phyloP scores from a whole-genome alignment of 2,888 invertebrate genomes.

The Macrophya alboannulata region DNA sequence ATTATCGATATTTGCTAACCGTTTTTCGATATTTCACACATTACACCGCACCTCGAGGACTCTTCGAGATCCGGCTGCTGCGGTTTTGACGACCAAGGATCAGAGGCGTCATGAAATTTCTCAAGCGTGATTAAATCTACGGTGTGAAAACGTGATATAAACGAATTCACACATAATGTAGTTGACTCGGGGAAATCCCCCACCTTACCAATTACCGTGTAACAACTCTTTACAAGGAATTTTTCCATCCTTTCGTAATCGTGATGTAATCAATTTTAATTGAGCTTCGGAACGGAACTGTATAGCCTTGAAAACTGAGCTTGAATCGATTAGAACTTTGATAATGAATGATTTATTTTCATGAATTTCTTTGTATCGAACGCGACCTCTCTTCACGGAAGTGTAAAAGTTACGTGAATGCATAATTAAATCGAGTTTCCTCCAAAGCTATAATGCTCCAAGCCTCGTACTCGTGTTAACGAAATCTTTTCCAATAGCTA shows the following conservation, averaged over 20 bases:
- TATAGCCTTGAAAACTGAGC: neutral
- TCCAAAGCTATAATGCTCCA: neutral
- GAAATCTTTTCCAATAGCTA: neutral
- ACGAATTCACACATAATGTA: neutral
- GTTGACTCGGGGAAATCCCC: neutral
- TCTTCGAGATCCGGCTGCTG: neutral
- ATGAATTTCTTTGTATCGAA: neutral
- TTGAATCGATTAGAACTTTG: neutral
- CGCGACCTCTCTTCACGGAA: neutral
- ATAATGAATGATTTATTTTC: neutral
- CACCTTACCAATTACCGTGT: neutral
- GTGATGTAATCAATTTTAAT: no score
- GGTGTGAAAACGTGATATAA: neutral
- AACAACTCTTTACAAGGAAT: neutral
- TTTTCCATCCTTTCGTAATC: neutral
- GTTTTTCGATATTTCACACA: neutral
- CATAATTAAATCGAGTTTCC: neutral
- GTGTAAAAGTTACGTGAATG: neutral
- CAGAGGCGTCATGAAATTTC: neutral
- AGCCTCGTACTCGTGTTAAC: neutral
- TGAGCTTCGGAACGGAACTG: no score
- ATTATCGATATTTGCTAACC: neutral
- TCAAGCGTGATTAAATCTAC: neutral
- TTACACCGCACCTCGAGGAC: neutral
- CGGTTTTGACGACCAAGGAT: neutral